Percentiles rank a stretch among this genome's conserved stretches.
phyloP scores from a whole-genome alignment of 2,113 vertebrate species.

The Tragelaphus imberbis region DNA sequence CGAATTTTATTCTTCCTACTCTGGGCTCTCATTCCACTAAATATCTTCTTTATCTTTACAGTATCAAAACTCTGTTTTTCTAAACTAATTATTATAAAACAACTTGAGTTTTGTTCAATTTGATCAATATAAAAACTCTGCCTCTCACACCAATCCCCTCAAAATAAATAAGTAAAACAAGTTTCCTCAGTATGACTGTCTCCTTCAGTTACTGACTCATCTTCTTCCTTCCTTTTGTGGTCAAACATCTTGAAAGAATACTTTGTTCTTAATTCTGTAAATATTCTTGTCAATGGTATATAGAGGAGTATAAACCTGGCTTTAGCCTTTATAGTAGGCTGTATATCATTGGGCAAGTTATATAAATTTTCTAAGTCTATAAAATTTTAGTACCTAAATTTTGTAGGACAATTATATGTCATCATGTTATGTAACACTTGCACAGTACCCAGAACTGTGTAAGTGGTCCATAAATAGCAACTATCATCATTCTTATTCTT shows the following conservation, averaged over 20 bases:
- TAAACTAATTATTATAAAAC: not conserved
- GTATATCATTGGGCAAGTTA: not conserved
- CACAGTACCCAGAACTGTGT: not conserved
- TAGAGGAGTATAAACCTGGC: not conserved
- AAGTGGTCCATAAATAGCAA: not conserved
- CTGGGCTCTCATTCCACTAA: not conserved
- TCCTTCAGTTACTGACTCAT: not conserved
- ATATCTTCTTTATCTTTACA: not conserved
- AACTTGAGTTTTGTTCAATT: not conserved
- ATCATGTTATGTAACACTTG: not conserved
- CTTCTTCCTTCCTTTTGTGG: not conserved
- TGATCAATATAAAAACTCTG: not conserved
- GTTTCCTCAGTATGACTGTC: not conserved
- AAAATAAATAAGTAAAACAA: not conserved
- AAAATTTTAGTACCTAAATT: not conserved
- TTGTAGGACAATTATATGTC: not conserved
- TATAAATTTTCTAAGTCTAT: not conserved
- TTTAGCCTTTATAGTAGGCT: not conserved
- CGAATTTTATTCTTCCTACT: not conserved
- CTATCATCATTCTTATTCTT: not conserved
- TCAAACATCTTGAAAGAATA: slow-evolving; percentile 1
- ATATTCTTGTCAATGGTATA: not conserved
- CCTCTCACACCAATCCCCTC: not conserved
- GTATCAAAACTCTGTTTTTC: not conserved
- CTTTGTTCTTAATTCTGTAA: not conserved